These are phyloP conservation scores for Serinus canaria DNA, from an alignment of 2,113 vertebrate genomes.

Conservation along the genomic window DNA sequence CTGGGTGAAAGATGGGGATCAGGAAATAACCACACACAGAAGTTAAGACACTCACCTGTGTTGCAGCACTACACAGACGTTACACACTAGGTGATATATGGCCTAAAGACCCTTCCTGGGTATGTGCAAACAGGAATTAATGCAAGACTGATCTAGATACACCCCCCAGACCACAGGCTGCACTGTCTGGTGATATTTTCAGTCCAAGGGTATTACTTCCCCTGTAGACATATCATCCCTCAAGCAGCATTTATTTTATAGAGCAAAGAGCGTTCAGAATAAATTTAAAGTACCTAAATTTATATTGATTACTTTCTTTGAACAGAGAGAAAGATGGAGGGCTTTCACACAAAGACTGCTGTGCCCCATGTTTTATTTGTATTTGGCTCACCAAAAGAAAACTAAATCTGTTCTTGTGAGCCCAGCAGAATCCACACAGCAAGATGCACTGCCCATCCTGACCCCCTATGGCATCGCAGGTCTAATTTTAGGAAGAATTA, in stretches of 20 bases:
- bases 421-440: background rate
- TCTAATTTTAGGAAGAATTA: slow-evolving; percentile 35
- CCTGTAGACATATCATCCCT: background rate
- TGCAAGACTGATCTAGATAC: background rate
- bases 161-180: accelerated
- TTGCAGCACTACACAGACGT: background rate
- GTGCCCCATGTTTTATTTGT: background rate
- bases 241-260: background rate
- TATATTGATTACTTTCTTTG: background rate
- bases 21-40: background rate
- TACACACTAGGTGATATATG: background rate
- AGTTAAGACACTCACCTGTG: background rate
- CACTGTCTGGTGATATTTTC: background rate
- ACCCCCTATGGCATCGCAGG: background rate
- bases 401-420: background rate
- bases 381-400: background rate
- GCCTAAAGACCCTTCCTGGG: background rate
- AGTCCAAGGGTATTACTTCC: background rate
- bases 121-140: background rate
- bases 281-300: background rate
- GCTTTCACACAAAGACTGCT: background rate
- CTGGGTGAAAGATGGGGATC: background rate
- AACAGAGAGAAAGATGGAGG: background rate
- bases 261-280: background rate
- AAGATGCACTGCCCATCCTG: background rate